phyloP scores from a whole-genome alignment of 2,797 vertebrate species.

The Monodelphis domestica region DNA sequence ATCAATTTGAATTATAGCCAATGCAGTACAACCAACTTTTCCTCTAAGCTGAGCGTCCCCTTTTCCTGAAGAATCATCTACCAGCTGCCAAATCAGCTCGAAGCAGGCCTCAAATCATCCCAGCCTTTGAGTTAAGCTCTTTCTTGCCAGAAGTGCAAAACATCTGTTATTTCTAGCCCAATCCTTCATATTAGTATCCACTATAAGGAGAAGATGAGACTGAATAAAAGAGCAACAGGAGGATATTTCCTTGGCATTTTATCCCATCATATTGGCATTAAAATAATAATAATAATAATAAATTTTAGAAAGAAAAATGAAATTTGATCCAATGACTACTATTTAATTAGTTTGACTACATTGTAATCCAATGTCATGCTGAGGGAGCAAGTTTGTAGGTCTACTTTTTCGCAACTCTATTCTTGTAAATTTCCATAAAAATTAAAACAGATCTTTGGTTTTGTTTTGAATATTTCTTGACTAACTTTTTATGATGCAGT shows the following conservation, averaged over 20 bases:
- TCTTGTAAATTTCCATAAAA: not conserved
- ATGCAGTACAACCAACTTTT: slow-evolving; percentile 28
- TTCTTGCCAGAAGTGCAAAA: slow-evolving; percentile 48
- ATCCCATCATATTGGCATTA: slow-evolving; percentile 1
- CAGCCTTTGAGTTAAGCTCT: slow-evolving; percentile 33
- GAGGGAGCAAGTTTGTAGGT: not conserved
- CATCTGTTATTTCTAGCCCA: slow-evolving; percentile 25
- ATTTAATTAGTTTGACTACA: not conserved
- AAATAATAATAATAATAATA: not conserved
- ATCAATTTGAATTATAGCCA: slow-evolving; percentile 58
- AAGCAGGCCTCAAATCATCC: slow-evolving; percentile 28
- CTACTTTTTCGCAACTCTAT: not conserved
- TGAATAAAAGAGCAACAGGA: slow-evolving; percentile 34
- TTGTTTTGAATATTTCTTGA: slow-evolving; percentile 20
- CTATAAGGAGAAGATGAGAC: not conserved
- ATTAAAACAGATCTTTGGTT: not conserved
- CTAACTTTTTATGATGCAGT: not conserved
- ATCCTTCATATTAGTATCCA: slow-evolving; percentile 13
- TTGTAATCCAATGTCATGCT: not conserved
- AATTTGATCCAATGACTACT: not conserved
- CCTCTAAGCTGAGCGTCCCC: slow-evolving; percentile 8
- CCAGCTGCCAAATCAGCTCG: slow-evolving; percentile 52
- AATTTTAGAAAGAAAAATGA: slow-evolving; percentile 36
- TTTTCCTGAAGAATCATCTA: slow-evolving; percentile 50
- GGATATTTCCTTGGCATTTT: not conserved